Base-by-base conservation (phyloP, 2,797 vertebrate species). In the Adrianichthys oophorus region DNA sequence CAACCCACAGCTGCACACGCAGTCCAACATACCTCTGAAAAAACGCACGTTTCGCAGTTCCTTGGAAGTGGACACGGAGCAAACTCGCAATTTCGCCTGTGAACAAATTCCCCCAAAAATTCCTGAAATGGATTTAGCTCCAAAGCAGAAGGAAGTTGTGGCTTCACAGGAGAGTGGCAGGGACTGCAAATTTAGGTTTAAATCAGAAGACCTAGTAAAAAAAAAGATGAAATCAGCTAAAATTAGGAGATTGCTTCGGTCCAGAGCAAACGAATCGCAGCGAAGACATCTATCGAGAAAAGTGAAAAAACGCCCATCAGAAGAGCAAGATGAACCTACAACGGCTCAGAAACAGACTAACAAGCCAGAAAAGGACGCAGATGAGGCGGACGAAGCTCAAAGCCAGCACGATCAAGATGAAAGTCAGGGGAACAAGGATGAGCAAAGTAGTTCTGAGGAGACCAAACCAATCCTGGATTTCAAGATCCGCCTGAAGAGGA, bases 11-110 rank as follows among this genome's bases (percentile, higher is more conserved):
- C 70, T 65, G 8, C 88, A 88, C 71, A 79, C 62, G 0, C 90
- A 91, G 83, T 89, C 90, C 55, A 93, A 90, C 77, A 93, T 93
- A 80, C 92, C 92, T 66, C 77, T 93, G 63, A 93, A 93, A 70
- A 93, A 93, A 71, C 87, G 92, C 2, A 89, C 86, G n/a, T 92
- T 93, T 85, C 89, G 88, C 48, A 91, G 89, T 56, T 90, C 91
- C 1, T 74, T 89, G 4, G 90, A 91, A 48, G 62, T 74, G 0
- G 82, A 89, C 56, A 61, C 76, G 0, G 87, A 92, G 12, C 85
- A 79, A 54, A 72, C 71, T 56, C 48, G 72, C 17, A 80, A 55
- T 47, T 68, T 76, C 26, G 48, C 71, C 19, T 62, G 68, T 2
- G 76, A 69, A 29, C 64, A 67, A 29, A 45, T 41, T 17, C 57